A percentile compares a stretch with the other conserved stretches of the same genome.
These are phyloP conservation scores for Ganaspis sp. DNA, from an alignment of 1,140 invertebrate genomes.

Conservation along the genomic window DNA sequence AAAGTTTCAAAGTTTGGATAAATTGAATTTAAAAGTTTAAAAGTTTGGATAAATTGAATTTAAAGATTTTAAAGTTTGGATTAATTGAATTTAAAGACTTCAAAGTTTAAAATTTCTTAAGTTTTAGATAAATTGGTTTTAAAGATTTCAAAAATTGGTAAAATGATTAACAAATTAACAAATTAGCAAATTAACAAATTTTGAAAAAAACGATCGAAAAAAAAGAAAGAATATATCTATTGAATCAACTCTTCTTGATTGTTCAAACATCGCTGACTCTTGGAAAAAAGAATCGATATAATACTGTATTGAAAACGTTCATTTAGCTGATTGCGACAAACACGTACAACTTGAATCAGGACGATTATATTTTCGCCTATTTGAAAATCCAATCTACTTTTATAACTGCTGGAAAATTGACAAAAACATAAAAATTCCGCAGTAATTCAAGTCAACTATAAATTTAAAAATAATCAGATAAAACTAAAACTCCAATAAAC, in stretches of 20 bases:
- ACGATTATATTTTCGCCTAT: background rate
- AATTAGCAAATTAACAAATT: too few species aligned
- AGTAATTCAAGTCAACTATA: background rate
- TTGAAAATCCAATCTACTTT: background rate
- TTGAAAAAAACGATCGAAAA: background rate
- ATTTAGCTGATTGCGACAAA: constrained; percentile 6
- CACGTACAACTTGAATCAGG: background rate
- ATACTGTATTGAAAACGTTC: background rate
- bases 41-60: too few species aligned
- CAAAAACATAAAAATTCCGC: background rate
- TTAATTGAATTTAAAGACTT: too few species aligned
- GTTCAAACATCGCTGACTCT: constrained; percentile 2
- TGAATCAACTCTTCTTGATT: background rate
- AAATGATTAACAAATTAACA: too few species aligned
- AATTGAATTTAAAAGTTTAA: too few species aligned
- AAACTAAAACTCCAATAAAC: background rate
- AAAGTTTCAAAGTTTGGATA: too few species aligned
- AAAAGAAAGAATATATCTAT: background rate
- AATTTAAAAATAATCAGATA: background rate
- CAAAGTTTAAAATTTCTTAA: too few species aligned
- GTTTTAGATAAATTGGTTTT: too few species aligned
- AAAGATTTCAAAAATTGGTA: too few species aligned
- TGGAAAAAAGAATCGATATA: constrained; percentile 10
- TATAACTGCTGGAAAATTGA: background rate
- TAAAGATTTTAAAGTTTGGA: too few species aligned